Percentiles rank a stretch among this genome's conserved stretches.
phyloP scores from a whole-genome alignment of 2,113 vertebrate species.

The Eudyptes chrysolophus region DNA sequence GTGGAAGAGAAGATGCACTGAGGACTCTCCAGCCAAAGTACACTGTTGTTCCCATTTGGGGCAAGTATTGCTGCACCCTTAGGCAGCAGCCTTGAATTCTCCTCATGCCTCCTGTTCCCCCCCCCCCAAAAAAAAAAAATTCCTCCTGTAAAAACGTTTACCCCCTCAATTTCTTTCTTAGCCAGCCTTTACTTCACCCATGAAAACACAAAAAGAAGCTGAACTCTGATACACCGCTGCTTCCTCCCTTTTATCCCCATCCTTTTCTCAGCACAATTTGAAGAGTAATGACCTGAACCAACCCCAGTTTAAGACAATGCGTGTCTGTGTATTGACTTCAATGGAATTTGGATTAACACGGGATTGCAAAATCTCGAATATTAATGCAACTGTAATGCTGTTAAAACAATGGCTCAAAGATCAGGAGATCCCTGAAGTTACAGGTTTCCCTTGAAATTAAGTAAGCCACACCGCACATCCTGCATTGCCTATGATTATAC shows the following conservation, averaged over 20 bases:
- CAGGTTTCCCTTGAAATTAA: constrained; percentile 36
- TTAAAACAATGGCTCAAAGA: constrained; percentile 38
- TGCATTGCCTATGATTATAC: neutral
- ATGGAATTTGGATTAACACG: constrained; percentile 48
- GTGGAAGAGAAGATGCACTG: neutral
- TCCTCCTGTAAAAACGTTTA: neutral
- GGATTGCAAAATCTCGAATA: constrained; percentile 44
- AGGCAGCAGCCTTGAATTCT: neutral
- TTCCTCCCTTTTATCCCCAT: neutral
- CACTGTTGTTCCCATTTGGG: neutral
- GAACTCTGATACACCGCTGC: neutral
- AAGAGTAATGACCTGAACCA: constrained; percentile 35
- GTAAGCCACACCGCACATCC: neutral
- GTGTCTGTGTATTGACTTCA: constrained; percentile 25
- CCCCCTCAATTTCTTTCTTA: neutral
- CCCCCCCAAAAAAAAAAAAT: neutral
- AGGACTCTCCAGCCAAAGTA: neutral
- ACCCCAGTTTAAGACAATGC: constrained; percentile 39
- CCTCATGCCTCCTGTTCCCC: neutral
- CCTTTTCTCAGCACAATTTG: neutral
- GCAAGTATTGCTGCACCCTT: neutral
- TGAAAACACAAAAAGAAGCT: neutral
- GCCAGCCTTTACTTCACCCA: neutral
- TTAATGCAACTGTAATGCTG: constrained; percentile 50
- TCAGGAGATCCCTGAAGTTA: neutral